Base-by-base conservation (phyloP, 2,888 invertebrate species). In the Agonopterix heracliana region DNA sequence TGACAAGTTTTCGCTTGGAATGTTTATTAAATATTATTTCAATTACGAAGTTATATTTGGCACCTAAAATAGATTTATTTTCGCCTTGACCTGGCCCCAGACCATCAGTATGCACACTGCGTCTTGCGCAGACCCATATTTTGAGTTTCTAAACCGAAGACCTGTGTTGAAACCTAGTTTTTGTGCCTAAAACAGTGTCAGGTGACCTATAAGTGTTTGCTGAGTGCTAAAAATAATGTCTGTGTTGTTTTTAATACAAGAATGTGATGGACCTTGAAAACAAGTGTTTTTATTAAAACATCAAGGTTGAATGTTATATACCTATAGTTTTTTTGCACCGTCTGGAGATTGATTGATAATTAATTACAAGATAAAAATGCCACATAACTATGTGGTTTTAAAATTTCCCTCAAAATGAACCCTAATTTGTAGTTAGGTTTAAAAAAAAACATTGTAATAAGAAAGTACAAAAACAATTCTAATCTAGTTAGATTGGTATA, bases 51-150 rank as follows among this genome's bases (percentile, higher is more conserved):
- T 35, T 11, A 42, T 8, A 12, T 17, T 44, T 35, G 38, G 47
- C 41, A 54, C 64, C 60, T 63, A 64, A 75, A 81, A 78, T 78
- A 73, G 67, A 69, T 58, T 61, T 64, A 64, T 66, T 58, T 54
- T 55, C 56, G 61, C 80, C 81, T 82, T 82, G 83, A 82, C 82
- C 83, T 75, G 70, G 60, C 68, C 58, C 34, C 52, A 57, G 55
- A 66, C 69, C 70, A 75, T 74, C 74, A 73, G 59, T 63, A 74
- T 74, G 70, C 66, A 56, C 46, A 59, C 58, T 64, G 60, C 66
- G 63, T 59, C 61, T 47, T 69, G 71, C 68, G 71, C 70, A 74
- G 66, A 71, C 63, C 69, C 62, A 69, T 65, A 65, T 70, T 59
- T 54, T 51, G 48, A 56, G 46, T 63, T 63, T 58, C 47, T 53